phyloP scores from a whole-genome alignment of 2,113 vertebrate species.

The Sapajus apella region DNA sequence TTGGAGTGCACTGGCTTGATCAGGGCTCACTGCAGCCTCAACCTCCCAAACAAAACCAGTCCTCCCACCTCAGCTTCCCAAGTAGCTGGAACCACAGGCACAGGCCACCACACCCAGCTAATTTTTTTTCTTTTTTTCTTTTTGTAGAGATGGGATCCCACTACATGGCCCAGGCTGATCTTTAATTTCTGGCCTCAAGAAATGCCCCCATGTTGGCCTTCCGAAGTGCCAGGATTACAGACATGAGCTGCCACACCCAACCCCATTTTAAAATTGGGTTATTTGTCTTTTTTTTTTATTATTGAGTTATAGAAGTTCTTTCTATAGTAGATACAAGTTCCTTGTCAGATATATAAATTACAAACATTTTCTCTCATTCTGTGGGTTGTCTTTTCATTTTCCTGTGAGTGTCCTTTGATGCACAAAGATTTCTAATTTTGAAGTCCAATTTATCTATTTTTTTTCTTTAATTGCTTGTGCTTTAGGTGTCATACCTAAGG shows the following conservation, averaged over 20 bases:
- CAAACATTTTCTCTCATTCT: not conserved
- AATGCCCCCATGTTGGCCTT: not conserved
- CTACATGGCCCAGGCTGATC: not conserved
- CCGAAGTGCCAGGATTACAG: not conserved
- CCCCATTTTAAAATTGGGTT: not conserved
- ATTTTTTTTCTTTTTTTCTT: not conserved
- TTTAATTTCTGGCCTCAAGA: not conserved
- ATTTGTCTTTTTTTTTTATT: not conserved
- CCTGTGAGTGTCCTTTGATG: not conserved
- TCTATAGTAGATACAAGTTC: not conserved
- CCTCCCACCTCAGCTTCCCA: not conserved
- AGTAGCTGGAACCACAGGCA: not conserved
- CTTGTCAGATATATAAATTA: not conserved
- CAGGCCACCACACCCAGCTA: not conserved
- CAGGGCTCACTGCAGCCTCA: not conserved
- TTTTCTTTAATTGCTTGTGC: not conserved
- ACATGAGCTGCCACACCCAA: not conserved
- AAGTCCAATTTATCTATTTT: not conserved
- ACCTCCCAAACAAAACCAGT: not conserved
- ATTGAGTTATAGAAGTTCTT: not conserved
- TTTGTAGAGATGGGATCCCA: not conserved
- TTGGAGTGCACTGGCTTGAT: not conserved
- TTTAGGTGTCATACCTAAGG: not conserved
- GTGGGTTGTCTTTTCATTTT: not conserved
- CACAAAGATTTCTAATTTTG: not conserved